Base-by-base conservation (phyloP, 1,140 invertebrate species). In the Cydia fagiglandana region DNA sequence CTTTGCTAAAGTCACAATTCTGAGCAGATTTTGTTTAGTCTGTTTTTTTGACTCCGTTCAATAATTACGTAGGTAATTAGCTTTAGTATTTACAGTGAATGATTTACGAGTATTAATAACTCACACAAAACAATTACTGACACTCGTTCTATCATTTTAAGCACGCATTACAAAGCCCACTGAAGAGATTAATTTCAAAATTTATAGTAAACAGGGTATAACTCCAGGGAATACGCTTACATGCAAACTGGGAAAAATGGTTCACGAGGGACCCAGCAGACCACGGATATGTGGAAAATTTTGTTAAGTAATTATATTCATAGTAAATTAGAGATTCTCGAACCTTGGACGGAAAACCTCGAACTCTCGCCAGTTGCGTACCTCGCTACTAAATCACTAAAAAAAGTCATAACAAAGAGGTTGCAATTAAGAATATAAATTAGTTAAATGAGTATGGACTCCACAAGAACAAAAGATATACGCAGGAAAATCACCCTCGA, bases 151-250 rank as follows among this genome's bases (percentile, higher is more conserved):
- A 70, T 70, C 66, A 70, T 70, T 34, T 70, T 70, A 70, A 70
- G 15, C n/a, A 70, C 30, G 34, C 66, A 53, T 47, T 17, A 17
- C 50, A 70, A 70, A 70, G 30, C 66, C 66, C 34, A 41, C 66
- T 70, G 66, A 70, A 38, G 30, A 70, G 66, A 70, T 70, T 70
- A 70, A 70, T 70, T 45, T 41, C 66, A 70, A 70, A 70, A 45
- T 70, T 70, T 45, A 70, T 70, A 41, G 66, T 70, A 70, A 24
- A 70, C 34, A 24, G 66, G 66, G 66, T 70, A 38, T 2, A 47
- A 10, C 66, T 70, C n/a, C 12, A n/a, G 66, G 66, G 66, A 70
- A 20, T 45, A 41, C 38, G 34, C 34, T 2, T 41, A 34, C 24
- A 34, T 17, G 34, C 15, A 41, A 34, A 70, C 66, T 38, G 66